Conservation (phyloP, 1,140 invertebrate species). For the Ganaspis sp. region DNA sequence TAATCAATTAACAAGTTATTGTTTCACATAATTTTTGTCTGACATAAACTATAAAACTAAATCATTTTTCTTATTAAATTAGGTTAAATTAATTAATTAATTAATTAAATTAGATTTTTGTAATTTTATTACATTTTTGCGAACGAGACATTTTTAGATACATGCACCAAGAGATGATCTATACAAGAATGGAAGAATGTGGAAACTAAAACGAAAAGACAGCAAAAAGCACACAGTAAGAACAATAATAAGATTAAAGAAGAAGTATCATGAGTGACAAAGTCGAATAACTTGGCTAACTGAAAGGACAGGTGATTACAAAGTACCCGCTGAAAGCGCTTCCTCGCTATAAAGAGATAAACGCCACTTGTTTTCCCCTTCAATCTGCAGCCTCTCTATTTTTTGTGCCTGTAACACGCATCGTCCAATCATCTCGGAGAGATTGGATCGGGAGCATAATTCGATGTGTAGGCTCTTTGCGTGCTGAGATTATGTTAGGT, state of each 20-base stretch:
- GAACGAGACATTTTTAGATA: too few species aligned
- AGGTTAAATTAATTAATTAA: too few species aligned
- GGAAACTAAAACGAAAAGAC: too few species aligned
- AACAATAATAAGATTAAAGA: not conserved
- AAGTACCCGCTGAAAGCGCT: slow-evolving; percentile 13
- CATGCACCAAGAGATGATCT: too few species aligned
- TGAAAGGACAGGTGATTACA: slow-evolving; percentile 20
- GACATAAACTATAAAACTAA: too few species aligned
- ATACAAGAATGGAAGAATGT: too few species aligned
- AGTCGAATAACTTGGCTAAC: not conserved
- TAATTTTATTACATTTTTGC: too few species aligned
- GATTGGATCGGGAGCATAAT: slow-evolving; percentile 27
- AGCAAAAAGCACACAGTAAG: too few species aligned
- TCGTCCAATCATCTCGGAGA: slow-evolving; percentile 14
- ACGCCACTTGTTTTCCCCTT: slow-evolving; percentile 38
- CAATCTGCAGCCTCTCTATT: slow-evolving; percentile 23
- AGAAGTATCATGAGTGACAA: not conserved
- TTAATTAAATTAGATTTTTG: too few species aligned
- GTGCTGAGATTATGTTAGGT: slow-evolving; percentile 18
- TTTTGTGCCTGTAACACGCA: not conserved
- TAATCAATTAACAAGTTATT: too few species aligned
- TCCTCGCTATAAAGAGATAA: slow-evolving; percentile 25
- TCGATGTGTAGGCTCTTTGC: slow-evolving; percentile 11
- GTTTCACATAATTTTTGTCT: too few species aligned
- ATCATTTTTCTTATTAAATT: too few species aligned